Conservation (phyloP, 2,888 invertebrate genomes). For the Sipha maydis region DNA sequence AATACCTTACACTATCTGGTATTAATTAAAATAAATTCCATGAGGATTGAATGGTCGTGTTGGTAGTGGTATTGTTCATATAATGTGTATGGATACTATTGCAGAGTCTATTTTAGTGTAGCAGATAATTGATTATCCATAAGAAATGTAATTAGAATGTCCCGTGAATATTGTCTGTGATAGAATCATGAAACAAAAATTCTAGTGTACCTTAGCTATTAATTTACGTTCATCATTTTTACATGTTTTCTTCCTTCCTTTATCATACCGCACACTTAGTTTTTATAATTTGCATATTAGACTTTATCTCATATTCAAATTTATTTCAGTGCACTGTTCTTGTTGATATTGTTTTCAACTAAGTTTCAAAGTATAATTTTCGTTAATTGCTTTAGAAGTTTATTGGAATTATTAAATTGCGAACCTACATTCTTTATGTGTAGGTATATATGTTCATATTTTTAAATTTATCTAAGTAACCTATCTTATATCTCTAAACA, state of each 20-base stretch:
- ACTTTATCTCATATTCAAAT: background rate
- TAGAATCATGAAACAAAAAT: background rate
- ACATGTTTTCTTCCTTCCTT: background rate
- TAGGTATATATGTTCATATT: background rate
- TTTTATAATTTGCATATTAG: background rate
- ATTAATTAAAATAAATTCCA: conserved; percentile 54
- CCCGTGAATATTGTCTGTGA: background rate
- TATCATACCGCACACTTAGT: background rate
- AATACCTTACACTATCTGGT: conserved; percentile 11
- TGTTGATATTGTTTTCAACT: background rate
- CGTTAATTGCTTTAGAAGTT: background rate
- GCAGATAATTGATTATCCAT: conserved; percentile 18
- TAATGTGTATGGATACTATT: background rate
- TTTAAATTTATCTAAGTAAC: background rate
- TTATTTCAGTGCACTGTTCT: background rate
- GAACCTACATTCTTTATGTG: background rate
- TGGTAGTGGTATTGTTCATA: background rate
- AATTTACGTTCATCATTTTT: background rate
- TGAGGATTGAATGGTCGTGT: background rate
- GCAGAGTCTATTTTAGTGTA: background rate
- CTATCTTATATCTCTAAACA: background rate
- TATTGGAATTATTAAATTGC: background rate
- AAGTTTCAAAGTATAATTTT: background rate
- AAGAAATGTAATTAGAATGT: conserved; percentile 23
- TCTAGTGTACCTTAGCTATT: background rate